A percentile compares a stretch with the other conserved stretches of the same genome.
Conservation (phyloP, 2,113 vertebrate species). For the Arizona elegans region DNA sequence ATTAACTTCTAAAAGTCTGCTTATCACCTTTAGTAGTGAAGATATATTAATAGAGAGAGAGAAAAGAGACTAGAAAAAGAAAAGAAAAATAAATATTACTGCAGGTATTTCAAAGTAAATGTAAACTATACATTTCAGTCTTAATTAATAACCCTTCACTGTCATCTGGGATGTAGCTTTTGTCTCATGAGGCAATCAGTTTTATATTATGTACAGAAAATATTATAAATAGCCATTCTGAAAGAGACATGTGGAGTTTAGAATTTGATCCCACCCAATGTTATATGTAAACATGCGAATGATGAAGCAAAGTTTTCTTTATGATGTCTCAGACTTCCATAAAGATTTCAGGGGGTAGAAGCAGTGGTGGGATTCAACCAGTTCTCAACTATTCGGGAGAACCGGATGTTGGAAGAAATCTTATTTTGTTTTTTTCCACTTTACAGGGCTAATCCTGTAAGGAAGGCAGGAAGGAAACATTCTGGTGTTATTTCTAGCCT, state of each 20-base stretch:
- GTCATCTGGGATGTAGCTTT: background rate
- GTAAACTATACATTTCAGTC: background rate
- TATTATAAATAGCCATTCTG: background rate
- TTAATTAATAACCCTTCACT: background rate
- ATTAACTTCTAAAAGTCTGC: background rate
- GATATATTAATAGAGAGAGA: background rate
- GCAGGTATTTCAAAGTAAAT: background rate
- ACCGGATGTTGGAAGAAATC: too few species aligned
- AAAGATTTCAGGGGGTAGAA: background rate
- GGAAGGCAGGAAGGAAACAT: too few species aligned
- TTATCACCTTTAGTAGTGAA: background rate
- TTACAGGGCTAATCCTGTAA: too few species aligned
- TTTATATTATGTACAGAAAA: background rate
- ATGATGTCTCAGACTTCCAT: background rate
- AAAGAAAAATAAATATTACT: background rate
- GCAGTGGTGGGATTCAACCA: too few species aligned
- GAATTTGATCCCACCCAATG: background rate
- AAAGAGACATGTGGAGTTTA: background rate
- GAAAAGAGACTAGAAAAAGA: background rate
- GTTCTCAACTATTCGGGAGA: too few species aligned
- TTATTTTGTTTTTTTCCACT: too few species aligned
- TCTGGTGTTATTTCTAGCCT: too few species aligned
- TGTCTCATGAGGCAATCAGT: background rate
- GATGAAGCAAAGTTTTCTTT: background rate
- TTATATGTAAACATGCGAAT: background rate